Base-by-base conservation (phyloP, 2,113 vertebrate genomes). In the Macquaria australasica region DNA sequence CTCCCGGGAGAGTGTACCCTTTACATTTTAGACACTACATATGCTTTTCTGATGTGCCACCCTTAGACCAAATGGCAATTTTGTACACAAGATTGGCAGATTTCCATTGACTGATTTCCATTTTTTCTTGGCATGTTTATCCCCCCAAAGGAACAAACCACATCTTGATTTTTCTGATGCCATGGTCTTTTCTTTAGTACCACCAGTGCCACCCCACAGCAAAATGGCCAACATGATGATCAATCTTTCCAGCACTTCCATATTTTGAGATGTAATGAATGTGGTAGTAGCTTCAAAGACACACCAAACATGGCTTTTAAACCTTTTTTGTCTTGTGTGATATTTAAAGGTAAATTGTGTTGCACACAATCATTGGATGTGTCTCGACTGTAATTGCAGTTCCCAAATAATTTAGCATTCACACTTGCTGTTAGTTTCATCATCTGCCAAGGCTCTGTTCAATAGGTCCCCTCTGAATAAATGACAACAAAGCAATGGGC, bases 351-450 rank as follows among this genome's bases (percentile, higher is more conserved):
- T 48, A 75, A 68, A 77, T 41, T 63, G 45, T 50, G 23, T 73
- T 70, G 34, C 66, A 37, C 31, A 55, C 77, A 76, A 45, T 66
- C 3, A 37, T 59, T 55, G 21, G 55, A 60, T 73, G 66, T 75
- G 62, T 37, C 43, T 59, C 51, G n/a, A 80, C 64, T 79, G 12
- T 73, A 85, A 88, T 82, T 76, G 75, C 18, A 75, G 8, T 82
- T 66, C 39, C 70, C 37, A 50, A 87, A 78, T 89, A 81, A 85
- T 83, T 85, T 74, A 66, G 72, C 79, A 79, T 80, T 91, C 20
- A 18, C 18, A 70, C 73, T 90, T 91, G 76, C 88, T 78, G 41
- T 82, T 77, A 37, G 68, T 92, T 91, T 92, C 85, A 90, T 94
- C 87, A 89, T 89, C 74, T 82, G 55, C 43, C 3, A 8, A 20